Conservation (phyloP, 2,113 vertebrate genomes). For the Erpornis zantholeuca region DNA sequence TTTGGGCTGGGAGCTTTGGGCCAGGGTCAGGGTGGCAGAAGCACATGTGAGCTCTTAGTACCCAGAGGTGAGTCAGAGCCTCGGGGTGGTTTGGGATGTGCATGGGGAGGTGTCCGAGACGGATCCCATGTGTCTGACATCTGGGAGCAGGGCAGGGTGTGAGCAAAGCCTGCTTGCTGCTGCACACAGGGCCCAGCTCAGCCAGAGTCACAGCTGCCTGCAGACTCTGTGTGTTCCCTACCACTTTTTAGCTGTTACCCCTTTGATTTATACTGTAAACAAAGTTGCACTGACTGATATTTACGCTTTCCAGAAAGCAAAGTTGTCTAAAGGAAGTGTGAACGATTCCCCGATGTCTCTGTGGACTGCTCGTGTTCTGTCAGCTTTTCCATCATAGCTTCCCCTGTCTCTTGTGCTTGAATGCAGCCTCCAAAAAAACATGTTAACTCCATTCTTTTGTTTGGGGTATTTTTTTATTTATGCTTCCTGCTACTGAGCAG, state of each 20-base stretch:
- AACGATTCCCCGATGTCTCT: accelerated
- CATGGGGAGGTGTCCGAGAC: accelerated
- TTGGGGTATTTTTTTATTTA: background rate
- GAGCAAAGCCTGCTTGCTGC: background rate
- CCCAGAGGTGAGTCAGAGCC: background rate
- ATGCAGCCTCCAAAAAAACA: background rate
- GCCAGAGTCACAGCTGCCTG: background rate
- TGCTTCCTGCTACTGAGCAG: background rate
- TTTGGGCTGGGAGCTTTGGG: background rate
- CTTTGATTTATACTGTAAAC: background rate
- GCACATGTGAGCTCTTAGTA: background rate
- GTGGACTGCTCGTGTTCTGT: background rate
- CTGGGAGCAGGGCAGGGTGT: background rate
- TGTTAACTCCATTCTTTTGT: background rate
- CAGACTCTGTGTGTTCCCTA: background rate
- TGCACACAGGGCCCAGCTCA: accelerated
- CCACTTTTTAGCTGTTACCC: background rate
- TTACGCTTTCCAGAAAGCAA: background rate
- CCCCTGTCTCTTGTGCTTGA: accelerated
- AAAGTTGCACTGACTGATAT: background rate
- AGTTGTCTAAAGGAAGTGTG: background rate
- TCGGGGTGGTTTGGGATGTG: background rate
- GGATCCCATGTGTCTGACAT: background rate
- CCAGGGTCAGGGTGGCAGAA: background rate
- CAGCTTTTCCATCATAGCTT: background rate